These are phyloP conservation scores for Lepidochrysops patricia DNA, from an alignment of 2,888 invertebrate species.

Conservation along the genomic window DNA sequence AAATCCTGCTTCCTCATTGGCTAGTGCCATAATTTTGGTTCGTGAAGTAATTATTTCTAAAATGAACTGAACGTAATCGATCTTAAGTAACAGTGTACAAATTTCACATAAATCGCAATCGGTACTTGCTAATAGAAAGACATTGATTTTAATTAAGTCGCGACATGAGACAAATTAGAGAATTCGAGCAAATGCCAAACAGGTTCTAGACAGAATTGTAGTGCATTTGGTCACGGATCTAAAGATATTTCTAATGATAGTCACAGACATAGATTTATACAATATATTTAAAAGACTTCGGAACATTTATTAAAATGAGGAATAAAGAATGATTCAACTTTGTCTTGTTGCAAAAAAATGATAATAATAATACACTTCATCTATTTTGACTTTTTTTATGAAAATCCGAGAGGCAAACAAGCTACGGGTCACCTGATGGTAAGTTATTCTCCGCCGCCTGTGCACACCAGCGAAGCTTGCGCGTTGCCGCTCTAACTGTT, in stretches of 20 bases:
- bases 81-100: not conserved
- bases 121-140: slow-evolving; percentile 7
- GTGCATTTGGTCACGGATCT: slow-evolving; percentile 48
- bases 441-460: too few relatives aligned
- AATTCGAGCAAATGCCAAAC: slow-evolving; percentile 35
- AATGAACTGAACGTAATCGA: not conserved
- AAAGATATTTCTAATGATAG: slow-evolving; percentile 42
- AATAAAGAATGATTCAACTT: too few relatives aligned
- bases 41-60: not conserved
- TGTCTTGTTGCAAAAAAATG: too few relatives aligned
- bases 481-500: too few relatives aligned
- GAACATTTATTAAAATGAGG: too few relatives aligned
- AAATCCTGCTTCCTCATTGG: not conserved
- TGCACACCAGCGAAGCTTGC: too few relatives aligned
- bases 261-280: too few relatives aligned
- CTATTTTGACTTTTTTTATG: too few relatives aligned
- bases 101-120: not conserved
- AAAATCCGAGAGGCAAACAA: too few relatives aligned
- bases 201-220: slow-evolving; percentile 30
- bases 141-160: slow-evolving; percentile 12
- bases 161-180: slow-evolving; percentile 33
- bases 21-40: not conserved
- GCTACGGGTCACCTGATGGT: too few relatives aligned
- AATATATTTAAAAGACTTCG: too few relatives aligned
- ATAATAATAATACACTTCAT: too few relatives aligned